Conservation (phyloP, 2,113 vertebrate genomes). For the Copsychus sechellarum region DNA sequence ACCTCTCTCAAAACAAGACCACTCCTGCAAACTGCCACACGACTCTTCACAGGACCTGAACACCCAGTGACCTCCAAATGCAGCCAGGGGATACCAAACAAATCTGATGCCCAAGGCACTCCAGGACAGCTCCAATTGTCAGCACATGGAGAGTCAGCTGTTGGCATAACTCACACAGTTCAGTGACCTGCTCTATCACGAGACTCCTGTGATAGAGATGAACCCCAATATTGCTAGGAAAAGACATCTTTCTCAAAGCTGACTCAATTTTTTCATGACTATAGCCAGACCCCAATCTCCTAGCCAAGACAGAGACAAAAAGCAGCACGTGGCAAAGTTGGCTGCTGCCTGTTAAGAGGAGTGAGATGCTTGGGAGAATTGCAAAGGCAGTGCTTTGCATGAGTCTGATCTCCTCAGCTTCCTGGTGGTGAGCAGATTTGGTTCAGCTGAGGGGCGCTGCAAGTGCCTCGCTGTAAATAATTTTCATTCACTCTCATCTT, state of each 20-base stretch:
- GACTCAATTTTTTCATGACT: not conserved
- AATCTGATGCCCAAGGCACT: not conserved
- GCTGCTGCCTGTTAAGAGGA: not conserved
- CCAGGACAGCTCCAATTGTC: not conserved
- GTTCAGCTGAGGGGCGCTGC: not conserved
- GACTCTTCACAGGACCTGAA: not conserved
- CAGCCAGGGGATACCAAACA: not conserved
- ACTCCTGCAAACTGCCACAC: not conserved
- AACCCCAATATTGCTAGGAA: not conserved
- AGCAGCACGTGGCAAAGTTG: accelerated
- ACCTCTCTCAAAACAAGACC: not conserved
- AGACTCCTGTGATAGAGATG: not conserved
- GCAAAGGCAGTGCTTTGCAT: not conserved
- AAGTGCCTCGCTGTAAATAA: not conserved
- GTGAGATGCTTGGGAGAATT: not conserved
- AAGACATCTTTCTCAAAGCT: not conserved
- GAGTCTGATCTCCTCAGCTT: accelerated
- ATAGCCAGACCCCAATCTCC: not conserved
- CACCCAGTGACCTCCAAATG: not conserved
- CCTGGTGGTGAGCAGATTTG: not conserved
- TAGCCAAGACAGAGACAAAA: not conserved
- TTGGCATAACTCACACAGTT: not conserved
- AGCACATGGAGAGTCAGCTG: not conserved
- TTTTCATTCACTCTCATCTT: not conserved
- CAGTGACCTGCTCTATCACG: not conserved